These are phyloP conservation scores for Andricus quercusramuli DNA, from an alignment of 2,888 invertebrate species.

Conservation along the genomic window DNA sequence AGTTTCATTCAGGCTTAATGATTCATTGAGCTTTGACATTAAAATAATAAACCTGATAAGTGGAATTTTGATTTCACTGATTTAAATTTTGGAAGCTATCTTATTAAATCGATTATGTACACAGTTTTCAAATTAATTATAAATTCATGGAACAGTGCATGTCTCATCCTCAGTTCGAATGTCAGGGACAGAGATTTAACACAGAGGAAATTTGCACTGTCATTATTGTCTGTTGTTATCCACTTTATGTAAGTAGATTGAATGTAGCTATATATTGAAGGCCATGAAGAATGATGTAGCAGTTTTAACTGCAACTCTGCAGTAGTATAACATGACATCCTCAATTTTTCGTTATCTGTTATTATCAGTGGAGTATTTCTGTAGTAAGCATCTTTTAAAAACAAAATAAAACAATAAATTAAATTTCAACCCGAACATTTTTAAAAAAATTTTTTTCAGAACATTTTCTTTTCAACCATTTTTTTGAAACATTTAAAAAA, in stretches of 20 bases:
- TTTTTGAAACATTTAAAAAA: too few species aligned
- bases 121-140: neutral
- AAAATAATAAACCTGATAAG: too few species aligned
- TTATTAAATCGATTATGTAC: neutral
- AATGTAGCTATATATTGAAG: constrained; percentile 1
- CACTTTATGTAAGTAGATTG: constrained; percentile 15
- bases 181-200: neutral
- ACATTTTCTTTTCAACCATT: too few species aligned
- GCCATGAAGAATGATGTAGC: constrained; percentile 21
- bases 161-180: neutral
- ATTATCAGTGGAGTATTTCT: neutral
- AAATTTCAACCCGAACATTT: too few species aligned
- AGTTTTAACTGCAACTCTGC: neutral
- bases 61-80: neutral
- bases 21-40: too few species aligned
- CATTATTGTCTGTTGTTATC: constrained; percentile 5
- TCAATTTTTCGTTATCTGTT: neutral
- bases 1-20: too few species aligned
- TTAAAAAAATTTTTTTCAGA: too few species aligned
- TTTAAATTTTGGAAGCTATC: neutral
- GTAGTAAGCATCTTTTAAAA: neutral
- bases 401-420: neutral
- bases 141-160: neutral
- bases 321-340: neutral
- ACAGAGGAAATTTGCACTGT: neutral